Evolutionary conservation across 23 tunicate species (phyloP), one percentile per base, ranked within the genome.

Genomic region (Corella eumyota): DNA sequence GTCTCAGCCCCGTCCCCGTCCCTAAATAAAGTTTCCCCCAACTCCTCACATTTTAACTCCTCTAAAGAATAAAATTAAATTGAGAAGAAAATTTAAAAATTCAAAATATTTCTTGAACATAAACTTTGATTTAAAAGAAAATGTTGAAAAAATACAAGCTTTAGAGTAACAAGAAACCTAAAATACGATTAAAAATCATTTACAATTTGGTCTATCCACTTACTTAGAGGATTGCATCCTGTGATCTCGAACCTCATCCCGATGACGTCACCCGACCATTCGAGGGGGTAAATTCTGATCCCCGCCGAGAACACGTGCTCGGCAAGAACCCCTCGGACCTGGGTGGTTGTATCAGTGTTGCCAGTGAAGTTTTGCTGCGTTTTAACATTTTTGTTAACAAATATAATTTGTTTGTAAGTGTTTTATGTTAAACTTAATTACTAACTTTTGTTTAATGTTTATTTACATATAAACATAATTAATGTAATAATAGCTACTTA

Each of bases 181-280:
- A 40, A 40, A 40, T 9, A 40, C 48, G 48, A 15, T 15, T 40
- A 15, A 40, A 40, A 40, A 40, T 40, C 15, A 9, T 40, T 40
- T 40, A 9, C 48, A 40, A 40, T 9, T 40, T 40, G 13, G 11
- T 40, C 11, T 40, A 40, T 15, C 11, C 13, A 76, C 87, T 62
- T 62, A 88, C 96, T 68, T 15, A 68, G 32, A 29, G 96, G 78
- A 50, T 88, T 79, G 60, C 96, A 88, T 34, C 96, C 96, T 31
- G 69, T 73, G 28, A 88, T 5, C 30, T 88, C 96, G 53, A 79
- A 37, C 49, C 96, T 74, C 81, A 88, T 67, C 25, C 81, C 88
- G 50, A 88, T 73, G 73, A 66, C 47, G 45, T 58, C 71, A 21
- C 87, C 88, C 13, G 54, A 45, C 96, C 96, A 88, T 36, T 55